Evolutionary conservation across 2,888 invertebrate genomes (phyloP).

Genomic region (Apotomis capreana): DNA sequence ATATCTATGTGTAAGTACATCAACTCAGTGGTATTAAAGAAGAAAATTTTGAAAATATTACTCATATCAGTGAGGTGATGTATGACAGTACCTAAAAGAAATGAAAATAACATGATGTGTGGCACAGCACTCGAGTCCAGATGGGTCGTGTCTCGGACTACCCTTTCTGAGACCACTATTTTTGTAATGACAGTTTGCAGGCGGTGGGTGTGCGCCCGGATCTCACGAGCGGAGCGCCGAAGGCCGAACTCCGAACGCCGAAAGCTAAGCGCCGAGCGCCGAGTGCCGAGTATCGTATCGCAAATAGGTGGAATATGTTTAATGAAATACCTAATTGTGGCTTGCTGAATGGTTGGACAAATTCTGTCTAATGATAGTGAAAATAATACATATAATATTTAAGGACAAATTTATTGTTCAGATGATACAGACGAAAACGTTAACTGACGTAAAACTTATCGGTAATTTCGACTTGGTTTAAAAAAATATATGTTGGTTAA

Average conservation of each 20-base stretch:
- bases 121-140: slow-evolving; percentile 61
- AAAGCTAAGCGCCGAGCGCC: slow-evolving; percentile 6
- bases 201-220: slow-evolving; percentile 48
- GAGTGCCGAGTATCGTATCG: slow-evolving; percentile 1
- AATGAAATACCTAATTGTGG: slow-evolving; percentile 13
- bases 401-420: too few relatives aligned
- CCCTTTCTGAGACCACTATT: slow-evolving; percentile 82
- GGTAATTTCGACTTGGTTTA: too few relatives aligned
- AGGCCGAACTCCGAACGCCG: slow-evolving; percentile 12
- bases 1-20: too few relatives aligned
- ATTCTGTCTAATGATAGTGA: not conserved
- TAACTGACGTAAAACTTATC: too few relatives aligned
- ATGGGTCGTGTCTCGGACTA: slow-evolving; percentile 76
- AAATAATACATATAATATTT: too few relatives aligned
- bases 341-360: not conserved
- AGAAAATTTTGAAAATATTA: slow-evolving; percentile 18
- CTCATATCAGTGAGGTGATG: slow-evolving; percentile 25
- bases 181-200: slow-evolving; percentile 81
- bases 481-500: too few relatives aligned
- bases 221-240: slow-evolving; percentile 7
- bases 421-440: too few relatives aligned
- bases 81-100: slow-evolving; percentile 40
- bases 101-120: slow-evolving; percentile 41
- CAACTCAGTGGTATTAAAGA: not conserved
- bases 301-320: not conserved